These are phyloP conservation scores for Amiota mariae DNA, from an alignment of 2,888 invertebrate genomes.

Conservation along the genomic window DNA sequence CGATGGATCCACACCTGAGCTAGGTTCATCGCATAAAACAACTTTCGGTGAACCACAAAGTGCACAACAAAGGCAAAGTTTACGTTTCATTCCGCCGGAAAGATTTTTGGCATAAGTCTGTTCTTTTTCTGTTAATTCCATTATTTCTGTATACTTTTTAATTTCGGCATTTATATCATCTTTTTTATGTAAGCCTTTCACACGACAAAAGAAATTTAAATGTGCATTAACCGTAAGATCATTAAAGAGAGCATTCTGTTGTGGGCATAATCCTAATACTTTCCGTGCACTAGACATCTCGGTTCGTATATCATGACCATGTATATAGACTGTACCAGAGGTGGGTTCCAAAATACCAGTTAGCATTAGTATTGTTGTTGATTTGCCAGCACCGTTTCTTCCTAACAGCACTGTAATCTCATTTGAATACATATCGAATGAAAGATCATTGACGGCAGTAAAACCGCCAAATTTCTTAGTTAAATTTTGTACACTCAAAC, in stretches of 20 bases:
- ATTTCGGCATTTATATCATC: constrained; percentile 76
- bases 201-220: constrained; percentile 83
- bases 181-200: constrained; percentile 77
- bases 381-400: constrained; percentile 89
- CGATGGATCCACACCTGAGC: constrained; percentile 88
- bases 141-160: constrained; percentile 76
- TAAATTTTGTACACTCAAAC: constrained; percentile 76
- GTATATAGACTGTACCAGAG: constrained; percentile 79
- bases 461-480: constrained; percentile 77
- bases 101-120: constrained; percentile 76
- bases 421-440: constrained; percentile 85
- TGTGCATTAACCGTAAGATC: constrained; percentile 87
- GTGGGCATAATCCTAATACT: constrained; percentile 85
- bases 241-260: constrained; percentile 86
- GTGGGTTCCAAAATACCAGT: constrained; percentile 82
- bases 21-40: constrained; percentile 82
- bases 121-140: constrained; percentile 79
- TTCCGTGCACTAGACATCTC: constrained; percentile 77
- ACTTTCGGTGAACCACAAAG: constrained; percentile 82
- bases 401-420: constrained; percentile 89
- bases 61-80: constrained; percentile 82
- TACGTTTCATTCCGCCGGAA: constrained; percentile 84
- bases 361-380: constrained; percentile 91
- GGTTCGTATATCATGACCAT: constrained; percentile 79
- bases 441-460: constrained; percentile 79